These are phyloP conservation scores for Cydia pomonella DNA, from an alignment of 1,140 invertebrate species.

Conservation along the genomic window DNA sequence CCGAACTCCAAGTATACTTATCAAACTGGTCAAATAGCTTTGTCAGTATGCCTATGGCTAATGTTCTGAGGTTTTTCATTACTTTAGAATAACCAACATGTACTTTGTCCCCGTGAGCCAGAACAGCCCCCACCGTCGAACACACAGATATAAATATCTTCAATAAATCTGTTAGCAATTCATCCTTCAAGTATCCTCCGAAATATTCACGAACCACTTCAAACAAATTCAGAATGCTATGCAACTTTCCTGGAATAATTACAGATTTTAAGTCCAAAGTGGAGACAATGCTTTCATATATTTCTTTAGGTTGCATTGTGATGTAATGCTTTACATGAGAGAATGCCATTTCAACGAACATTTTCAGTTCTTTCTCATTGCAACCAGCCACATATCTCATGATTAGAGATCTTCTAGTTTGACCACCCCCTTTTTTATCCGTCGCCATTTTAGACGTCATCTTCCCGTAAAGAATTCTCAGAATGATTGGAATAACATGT, in stretches of 20 bases:
- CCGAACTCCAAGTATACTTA: slow-evolving; percentile 85
- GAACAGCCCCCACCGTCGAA: slow-evolving; percentile 82
- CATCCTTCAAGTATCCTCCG: slow-evolving; percentile 86
- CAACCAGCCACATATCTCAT: slow-evolving; percentile 93
- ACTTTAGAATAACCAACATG: slow-evolving; percentile 83
- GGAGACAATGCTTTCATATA: slow-evolving; percentile 74
- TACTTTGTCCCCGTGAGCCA: slow-evolving; percentile 80
- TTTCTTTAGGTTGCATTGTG: slow-evolving; percentile 69
- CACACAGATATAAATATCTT: slow-evolving; percentile 87
- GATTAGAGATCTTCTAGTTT: slow-evolving; percentile 87
- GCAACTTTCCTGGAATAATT: slow-evolving; percentile 86
- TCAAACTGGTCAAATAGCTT: slow-evolving; percentile 92
- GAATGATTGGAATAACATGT: slow-evolving; percentile 89
- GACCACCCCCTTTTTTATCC: slow-evolving; percentile 86
- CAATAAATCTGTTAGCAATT: slow-evolving; percentile 86
- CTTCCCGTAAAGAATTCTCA: slow-evolving; percentile 94
- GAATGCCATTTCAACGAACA: slow-evolving; percentile 93
- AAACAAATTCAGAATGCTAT: slow-evolving; percentile 89
- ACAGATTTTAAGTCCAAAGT: slow-evolving; percentile 83
- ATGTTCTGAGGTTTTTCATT: slow-evolving; percentile 86
- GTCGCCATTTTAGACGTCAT: slow-evolving; percentile 90
- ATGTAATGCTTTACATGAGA: slow-evolving; percentile 85
- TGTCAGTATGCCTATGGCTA: slow-evolving; percentile 82
- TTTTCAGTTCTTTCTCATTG: slow-evolving; percentile 87
- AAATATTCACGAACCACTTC: slow-evolving; percentile 92